Percentiles rank a stretch among this genome's conserved stretches.
Conservation (phyloP, 2,888 invertebrate species). For the Gastracanthus pulcherrimus region DNA sequence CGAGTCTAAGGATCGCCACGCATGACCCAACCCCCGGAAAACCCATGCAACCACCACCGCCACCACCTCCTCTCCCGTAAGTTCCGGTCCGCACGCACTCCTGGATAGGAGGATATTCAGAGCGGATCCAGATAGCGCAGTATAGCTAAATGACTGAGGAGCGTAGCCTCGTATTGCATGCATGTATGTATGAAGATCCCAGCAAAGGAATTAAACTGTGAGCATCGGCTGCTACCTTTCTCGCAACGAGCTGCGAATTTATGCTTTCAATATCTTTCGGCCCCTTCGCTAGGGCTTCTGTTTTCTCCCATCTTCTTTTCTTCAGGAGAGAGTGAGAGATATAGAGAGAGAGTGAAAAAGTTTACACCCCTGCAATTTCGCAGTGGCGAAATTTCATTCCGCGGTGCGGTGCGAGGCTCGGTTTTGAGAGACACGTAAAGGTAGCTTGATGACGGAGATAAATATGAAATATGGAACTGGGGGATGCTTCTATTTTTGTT, state of each 20-base stretch:
- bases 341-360: background rate
- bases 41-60: background rate
- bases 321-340: background rate
- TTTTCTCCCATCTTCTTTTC: background rate
- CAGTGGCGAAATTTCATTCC: slow-evolving; percentile 21
- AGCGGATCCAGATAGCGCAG: background rate
- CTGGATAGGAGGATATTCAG: background rate
- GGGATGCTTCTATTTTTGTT: background rate
- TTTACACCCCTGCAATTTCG: slow-evolving; percentile 45
- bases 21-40: no score
- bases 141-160: slow-evolving; percentile 5
- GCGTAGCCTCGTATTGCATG: slow-evolving; percentile 61
- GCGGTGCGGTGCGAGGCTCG: background rate
- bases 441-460: slow-evolving; percentile 8
- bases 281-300: no score
- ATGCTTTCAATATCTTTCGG: slow-evolving; percentile 63
- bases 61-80: no score
- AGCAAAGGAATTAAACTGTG: slow-evolving; percentile 63
- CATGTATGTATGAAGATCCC: slow-evolving; percentile 66
- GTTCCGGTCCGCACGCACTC: background rate
- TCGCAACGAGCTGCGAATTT: slow-evolving; percentile 63
- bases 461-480: background rate
- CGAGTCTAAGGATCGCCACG: background rate
- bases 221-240: background rate
- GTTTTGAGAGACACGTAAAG: background rate